Percentiles rank a stretch among this genome's conserved stretches.
Evolutionary conservation across 2,113 vertebrate species (phyloP).

Genomic region (Elgaria multicarinata): DNA sequence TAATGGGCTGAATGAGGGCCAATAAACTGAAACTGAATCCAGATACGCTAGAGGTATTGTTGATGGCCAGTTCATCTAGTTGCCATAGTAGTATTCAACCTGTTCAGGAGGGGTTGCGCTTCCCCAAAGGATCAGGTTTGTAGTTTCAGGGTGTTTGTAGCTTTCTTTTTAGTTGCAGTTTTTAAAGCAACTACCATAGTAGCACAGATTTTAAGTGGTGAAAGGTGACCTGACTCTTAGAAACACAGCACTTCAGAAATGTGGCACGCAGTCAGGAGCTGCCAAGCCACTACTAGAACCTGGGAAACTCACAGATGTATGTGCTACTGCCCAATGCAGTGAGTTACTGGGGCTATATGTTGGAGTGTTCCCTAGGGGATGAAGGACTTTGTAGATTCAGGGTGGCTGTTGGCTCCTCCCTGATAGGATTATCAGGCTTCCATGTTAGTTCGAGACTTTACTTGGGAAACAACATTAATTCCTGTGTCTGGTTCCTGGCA

Average conservation of each 20-base stretch:
- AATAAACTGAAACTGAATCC: too few species aligned
- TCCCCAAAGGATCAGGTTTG: too few species aligned
- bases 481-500: neutral
- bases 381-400: neutral
- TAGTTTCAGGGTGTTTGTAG: neutral
- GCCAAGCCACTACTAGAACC: neutral
- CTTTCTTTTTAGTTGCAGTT: neutral
- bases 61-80: too few species aligned
- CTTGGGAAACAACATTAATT: neutral
- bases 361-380: neutral
- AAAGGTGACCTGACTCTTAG: neutral
- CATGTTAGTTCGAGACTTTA: neutral
- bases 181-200: neutral
- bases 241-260: neutral
- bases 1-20: too few species aligned
- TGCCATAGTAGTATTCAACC: too few species aligned
- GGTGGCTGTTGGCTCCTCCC: neutral
- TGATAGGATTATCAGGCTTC: neutral
- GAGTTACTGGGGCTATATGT: neutral
- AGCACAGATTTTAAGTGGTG: neutral
- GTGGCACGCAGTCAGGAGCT: neutral
- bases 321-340: neutral
- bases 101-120: too few species aligned
- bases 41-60: too few species aligned
- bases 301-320: neutral